These are phyloP conservation scores for Artibeus jamaicensis DNA, from an alignment of 2,797 vertebrate genomes.

Conservation along the genomic window DNA sequence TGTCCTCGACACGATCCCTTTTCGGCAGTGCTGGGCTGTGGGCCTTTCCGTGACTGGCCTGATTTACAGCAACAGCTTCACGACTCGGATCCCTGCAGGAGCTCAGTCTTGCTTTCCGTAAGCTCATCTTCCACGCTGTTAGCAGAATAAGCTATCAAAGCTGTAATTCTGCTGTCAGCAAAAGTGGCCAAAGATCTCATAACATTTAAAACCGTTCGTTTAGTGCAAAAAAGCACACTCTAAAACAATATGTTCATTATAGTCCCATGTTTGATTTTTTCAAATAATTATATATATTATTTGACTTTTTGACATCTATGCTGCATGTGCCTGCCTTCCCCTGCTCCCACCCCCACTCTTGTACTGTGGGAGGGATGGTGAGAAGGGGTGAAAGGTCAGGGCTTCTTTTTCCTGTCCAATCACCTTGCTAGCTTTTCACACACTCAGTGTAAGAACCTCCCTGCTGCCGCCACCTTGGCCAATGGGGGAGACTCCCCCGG, in stretches of 20 bases:
- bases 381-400: background rate
- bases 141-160: constrained; percentile 44
- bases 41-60: background rate
- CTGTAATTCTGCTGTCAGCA: constrained; percentile 41
- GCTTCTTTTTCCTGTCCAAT: background rate
- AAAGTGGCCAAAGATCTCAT: constrained; percentile 46
- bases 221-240: background rate
- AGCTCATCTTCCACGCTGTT: constrained; percentile 4
- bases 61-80: background rate
- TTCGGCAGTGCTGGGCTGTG: background rate
- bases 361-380: too few relatives aligned
- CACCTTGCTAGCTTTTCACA: background rate
- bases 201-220: background rate
- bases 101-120: constrained; percentile 26
- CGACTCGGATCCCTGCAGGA: background rate
- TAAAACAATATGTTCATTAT: background rate
- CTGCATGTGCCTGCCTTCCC: background rate
- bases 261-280: background rate
- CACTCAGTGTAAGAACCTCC: background rate
- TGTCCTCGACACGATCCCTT: background rate
- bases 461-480: background rate
- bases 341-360: too few relatives aligned
- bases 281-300: background rate
- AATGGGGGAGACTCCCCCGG: background rate
- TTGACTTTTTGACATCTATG: background rate